phyloP scores from a whole-genome alignment of 2,113 vertebrate species.

The Ceuthmochares aereus region DNA sequence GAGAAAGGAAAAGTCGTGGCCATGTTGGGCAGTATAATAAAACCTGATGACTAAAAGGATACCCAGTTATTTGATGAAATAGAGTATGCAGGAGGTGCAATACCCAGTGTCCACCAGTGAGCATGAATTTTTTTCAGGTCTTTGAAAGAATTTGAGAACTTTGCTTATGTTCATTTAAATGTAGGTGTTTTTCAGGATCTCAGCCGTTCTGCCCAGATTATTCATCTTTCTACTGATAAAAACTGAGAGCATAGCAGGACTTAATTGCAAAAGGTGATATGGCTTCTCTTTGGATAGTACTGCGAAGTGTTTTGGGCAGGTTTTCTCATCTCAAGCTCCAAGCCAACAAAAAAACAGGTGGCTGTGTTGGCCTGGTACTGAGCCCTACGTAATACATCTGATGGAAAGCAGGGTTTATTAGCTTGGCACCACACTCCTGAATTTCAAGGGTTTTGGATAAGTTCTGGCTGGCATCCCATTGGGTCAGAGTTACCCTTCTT shows the following conservation, averaged over 20 bases:
- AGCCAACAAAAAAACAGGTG: slow-evolving; percentile 27
- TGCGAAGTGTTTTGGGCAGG: background rate
- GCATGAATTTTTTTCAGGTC: background rate
- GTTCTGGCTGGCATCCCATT: slow-evolving; percentile 33
- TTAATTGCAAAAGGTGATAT: background rate
- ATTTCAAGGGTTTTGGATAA: background rate
- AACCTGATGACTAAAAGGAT: background rate
- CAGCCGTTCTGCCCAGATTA: background rate
- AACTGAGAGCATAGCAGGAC: background rate
- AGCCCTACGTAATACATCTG: background rate
- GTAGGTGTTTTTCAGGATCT: background rate
- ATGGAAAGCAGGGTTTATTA: background rate
- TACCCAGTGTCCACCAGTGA: background rate
- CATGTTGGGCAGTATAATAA: rapidly evolving
- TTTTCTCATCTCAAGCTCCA: background rate
- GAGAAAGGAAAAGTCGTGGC: background rate
- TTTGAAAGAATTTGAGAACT: background rate
- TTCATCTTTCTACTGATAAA: background rate
- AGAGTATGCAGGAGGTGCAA: background rate
- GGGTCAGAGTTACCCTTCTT: background rate
- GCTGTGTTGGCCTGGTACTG: background rate
- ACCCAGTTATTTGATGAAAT: background rate
- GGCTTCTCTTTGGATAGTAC: background rate
- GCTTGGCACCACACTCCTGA: background rate
- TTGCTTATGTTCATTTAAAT: background rate